These are phyloP conservation scores for Pegoplata infirma DNA, from an alignment of 2,888 invertebrate species.

Conservation along the genomic window DNA sequence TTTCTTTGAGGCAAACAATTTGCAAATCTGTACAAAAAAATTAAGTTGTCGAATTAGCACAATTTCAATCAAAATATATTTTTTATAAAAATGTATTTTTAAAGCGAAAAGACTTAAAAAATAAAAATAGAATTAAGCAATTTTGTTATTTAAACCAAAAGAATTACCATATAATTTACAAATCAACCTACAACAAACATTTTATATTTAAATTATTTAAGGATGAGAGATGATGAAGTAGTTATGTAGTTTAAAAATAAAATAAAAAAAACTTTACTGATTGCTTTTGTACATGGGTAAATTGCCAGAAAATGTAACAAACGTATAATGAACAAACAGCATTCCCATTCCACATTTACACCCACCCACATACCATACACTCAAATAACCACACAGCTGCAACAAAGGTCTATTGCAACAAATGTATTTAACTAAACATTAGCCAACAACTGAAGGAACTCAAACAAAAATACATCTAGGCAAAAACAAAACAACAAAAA, in stretches of 20 bases:
- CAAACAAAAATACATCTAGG: slow-evolving; percentile 9
- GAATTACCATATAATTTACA: slow-evolving; percentile 51
- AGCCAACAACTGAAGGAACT: slow-evolving; percentile 49
- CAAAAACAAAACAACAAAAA: no score
- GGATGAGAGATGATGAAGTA: slow-evolving; percentile 43
- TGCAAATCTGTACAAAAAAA: no score
- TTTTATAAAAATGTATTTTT: no score
- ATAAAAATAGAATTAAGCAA: no score
- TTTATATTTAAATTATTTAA: no score
- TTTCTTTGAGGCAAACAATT: no score
- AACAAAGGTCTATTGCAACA: slow-evolving; percentile 57
- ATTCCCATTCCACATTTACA: not conserved
- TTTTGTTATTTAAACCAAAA: slow-evolving; percentile 7
- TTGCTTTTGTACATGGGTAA: slow-evolving; percentile 53
- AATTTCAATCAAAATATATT: no score
- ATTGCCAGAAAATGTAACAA: slow-evolving; percentile 47
- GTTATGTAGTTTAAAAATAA: slow-evolving; percentile 46
- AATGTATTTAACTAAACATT: slow-evolving; percentile 58
- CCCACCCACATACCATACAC: not conserved
- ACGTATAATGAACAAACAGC: slow-evolving; percentile 40
- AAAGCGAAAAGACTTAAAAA: no score
- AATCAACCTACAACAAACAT: slow-evolving; percentile 32
- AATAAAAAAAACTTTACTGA: slow-evolving; percentile 60
- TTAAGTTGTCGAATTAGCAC: no score
- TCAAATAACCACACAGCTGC: slow-evolving; percentile 67